A percentile compares a stretch with the other conserved stretches of the same genome.
phyloP scores from a whole-genome alignment of 1,140 invertebrate genomes.

The Rhysida immarginata region DNA sequence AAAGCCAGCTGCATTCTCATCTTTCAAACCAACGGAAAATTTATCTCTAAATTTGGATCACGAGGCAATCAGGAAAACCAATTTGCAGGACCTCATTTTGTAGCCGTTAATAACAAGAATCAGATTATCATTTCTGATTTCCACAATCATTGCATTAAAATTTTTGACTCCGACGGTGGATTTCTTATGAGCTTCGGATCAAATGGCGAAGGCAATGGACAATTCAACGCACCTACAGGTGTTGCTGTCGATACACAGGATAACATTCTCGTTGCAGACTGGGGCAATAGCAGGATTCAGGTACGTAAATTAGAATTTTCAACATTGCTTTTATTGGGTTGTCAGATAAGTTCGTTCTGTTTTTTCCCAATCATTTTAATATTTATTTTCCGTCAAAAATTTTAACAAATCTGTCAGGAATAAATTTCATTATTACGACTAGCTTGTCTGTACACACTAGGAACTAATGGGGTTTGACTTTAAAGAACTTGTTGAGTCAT shows the following conservation, averaged over 20 bases:
- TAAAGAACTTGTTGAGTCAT: too few relatives aligned
- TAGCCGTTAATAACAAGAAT: constrained; percentile 35
- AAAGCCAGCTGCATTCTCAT: constrained; percentile 38
- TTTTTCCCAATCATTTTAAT: too few relatives aligned
- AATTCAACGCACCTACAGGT: constrained; percentile 43
- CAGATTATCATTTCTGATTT: constrained; percentile 41
- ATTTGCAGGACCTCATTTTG: constrained; percentile 44
- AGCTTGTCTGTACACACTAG: too few relatives aligned
- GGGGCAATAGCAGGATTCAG: constrained; percentile 43
- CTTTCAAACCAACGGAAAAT: constrained; percentile 37
- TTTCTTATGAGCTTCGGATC: constrained; percentile 38
- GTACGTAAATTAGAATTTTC: too few relatives aligned
- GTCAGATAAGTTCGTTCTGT: too few relatives aligned
- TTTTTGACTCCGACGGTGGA: constrained; percentile 37
- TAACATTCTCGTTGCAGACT: constrained; percentile 41
- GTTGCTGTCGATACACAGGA: constrained; percentile 37
- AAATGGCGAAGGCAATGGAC: constrained; percentile 39
- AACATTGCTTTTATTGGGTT: too few relatives aligned
- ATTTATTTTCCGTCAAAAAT: too few relatives aligned
- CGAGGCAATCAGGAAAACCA: constrained; percentile 30
- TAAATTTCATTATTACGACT: too few relatives aligned
- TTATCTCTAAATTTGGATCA: constrained; percentile 29
- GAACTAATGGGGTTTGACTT: too few relatives aligned
- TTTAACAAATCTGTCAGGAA: too few relatives aligned
- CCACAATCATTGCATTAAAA: constrained; percentile 42